Base-by-base conservation (phyloP, 2,888 invertebrate species). In the Pristionchus japonicus region DNA sequence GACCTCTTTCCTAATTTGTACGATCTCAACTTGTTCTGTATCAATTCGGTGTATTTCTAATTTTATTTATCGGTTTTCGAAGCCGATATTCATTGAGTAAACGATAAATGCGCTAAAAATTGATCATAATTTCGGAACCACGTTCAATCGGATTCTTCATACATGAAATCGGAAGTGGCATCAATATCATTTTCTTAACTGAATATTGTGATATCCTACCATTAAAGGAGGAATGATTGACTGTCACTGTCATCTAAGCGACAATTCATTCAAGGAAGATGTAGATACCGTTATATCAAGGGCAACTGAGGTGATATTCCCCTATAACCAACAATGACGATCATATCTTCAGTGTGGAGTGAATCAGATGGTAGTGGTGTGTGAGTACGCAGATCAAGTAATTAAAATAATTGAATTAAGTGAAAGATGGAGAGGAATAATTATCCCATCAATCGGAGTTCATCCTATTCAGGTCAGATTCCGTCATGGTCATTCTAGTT, bases 391-490 rank as follows among this genome's bases (percentile, higher is more conserved):
- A 40, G 88, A 89, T 17, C 93, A 94, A 88, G 94, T 93, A 74
- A 89, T 92, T 11, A 89, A 88, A 27, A 89, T 93, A 31, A 80
- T 95, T n/a, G 88, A 90, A 13, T 86, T 95, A 34, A 74, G 88
- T 23, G 84, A 89, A 11, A 87, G 88, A 57, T 92, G 91, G 90
- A 91, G 91, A 1, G 90, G 89, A 7, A 92, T 91, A 49, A 89
- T 93, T 27, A 88, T 90, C n/a, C 93, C 94, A 1, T 94, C 94
- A 52, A 86, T 95, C 15, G 95, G 95, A 15, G 91, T 95, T 23
- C 95, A 95, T 90, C 95, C 95, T 9, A 94, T 94, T 57, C 94
- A 94, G 92, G 94, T 93, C n/a, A n/a, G n/a, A n/a, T n/a, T n/a
- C n/a, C n/a, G n/a, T n/a, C n/a, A n/a, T n/a, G 17, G 17, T 31